phyloP scores from a whole-genome alignment of 2,113 vertebrate species.

The Eulemur macaco region DNA sequence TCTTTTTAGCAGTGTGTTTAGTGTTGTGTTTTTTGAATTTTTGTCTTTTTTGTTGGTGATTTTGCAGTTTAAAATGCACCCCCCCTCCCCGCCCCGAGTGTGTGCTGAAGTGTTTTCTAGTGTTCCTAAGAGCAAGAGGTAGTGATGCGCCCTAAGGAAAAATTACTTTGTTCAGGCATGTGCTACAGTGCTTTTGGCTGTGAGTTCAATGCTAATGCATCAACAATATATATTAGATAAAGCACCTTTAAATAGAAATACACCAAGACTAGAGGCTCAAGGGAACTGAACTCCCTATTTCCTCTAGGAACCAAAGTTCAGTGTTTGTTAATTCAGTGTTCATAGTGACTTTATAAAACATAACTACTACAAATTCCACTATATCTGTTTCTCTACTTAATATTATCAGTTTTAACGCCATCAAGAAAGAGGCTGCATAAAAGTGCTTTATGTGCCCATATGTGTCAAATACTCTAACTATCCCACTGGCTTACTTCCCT shows the following conservation, averaged over 20 bases:
- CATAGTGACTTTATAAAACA: neutral
- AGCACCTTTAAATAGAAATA: neutral
- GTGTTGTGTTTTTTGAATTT: neutral
- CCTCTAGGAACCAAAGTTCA: neutral
- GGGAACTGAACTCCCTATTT: neutral
- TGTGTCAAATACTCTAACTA: neutral
- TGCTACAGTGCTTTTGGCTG: neutral
- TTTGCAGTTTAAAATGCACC: neutral
- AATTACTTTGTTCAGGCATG: neutral
- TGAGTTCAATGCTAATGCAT: neutral
- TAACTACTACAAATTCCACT: neutral
- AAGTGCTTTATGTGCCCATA: neutral
- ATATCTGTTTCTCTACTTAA: neutral
- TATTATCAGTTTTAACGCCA: conserved; percentile 23
- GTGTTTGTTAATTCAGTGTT: neutral
- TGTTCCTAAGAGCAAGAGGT: neutral
- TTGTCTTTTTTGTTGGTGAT: neutral
- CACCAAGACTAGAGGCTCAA: neutral
- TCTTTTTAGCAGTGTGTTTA: neutral
- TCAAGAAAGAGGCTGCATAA: conserved; percentile 1
- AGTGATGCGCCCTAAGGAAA: neutral
- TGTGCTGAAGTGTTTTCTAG: neutral
- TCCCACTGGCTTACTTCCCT: too few relatives aligned
- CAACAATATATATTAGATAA: neutral
- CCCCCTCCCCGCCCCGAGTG: too few relatives aligned